Percentiles rank a stretch among this genome's conserved stretches.
phyloP scores from a whole-genome alignment of 2,113 vertebrate species.

The Callorhinus ursinus region DNA sequence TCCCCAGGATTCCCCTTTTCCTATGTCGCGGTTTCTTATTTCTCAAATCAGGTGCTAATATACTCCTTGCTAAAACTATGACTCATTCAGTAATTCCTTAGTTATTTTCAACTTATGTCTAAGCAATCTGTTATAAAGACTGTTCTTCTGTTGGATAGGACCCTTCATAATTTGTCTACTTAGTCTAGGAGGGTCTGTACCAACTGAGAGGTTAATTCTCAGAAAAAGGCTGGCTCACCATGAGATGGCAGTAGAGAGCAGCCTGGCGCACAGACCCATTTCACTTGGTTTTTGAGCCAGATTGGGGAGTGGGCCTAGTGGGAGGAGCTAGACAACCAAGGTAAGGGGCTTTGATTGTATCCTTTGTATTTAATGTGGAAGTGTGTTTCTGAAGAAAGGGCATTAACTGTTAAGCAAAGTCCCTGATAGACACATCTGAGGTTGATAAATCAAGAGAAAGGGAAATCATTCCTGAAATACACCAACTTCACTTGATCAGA shows the following conservation, averaged over 20 bases:
- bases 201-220: not conserved
- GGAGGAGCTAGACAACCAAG: not conserved
- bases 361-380: not conserved
- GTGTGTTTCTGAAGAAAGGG: not conserved
- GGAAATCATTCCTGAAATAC: not conserved
- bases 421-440: not conserved
- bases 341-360: not conserved
- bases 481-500: not conserved
- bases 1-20: not conserved
- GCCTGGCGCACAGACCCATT: not conserved
- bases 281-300: not conserved
- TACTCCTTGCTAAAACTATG: not conserved
- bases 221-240: not conserved
- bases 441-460: not conserved
- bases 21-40: not conserved
- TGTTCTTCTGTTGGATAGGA: not conserved
- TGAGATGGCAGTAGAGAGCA: constrained; percentile 43
- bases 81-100: not conserved
- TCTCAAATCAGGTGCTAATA: constrained; percentile 18
- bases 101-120: not conserved
- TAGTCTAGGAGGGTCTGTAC: not conserved
- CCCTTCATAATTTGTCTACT: not conserved
- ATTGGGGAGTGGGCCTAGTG: not conserved
- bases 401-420: not conserved
- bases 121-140: not conserved